Evolutionary conservation across 2,797 vertebrate genomes (phyloP).

Genomic region (Emys orbicularis): DNA sequence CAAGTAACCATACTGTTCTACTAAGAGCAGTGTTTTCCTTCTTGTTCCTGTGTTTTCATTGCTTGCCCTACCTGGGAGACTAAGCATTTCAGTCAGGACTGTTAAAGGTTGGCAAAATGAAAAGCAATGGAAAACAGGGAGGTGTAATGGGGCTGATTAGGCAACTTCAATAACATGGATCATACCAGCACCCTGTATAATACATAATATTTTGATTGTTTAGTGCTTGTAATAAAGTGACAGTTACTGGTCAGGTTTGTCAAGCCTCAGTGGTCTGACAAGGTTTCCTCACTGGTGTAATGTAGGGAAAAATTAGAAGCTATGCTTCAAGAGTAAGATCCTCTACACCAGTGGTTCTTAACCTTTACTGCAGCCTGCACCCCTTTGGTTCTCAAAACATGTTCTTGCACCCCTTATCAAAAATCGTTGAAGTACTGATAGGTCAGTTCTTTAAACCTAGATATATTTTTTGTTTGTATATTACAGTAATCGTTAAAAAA

Average conservation of each 20-base stretch:
- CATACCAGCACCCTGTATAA: conserved; percentile 63
- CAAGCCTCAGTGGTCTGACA: conserved; percentile 65
- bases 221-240: conserved; percentile 81
- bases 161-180: conserved; percentile 58
- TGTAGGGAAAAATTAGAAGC: conserved; percentile 60
- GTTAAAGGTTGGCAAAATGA: conserved; percentile 52
- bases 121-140: conserved; percentile 40
- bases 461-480: too few relatives aligned
- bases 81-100: conserved; percentile 60
- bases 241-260: conserved; percentile 83
- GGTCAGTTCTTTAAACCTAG: too few relatives aligned
- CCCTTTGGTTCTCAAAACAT: too few relatives aligned
- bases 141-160: conserved; percentile 54
- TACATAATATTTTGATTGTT: conserved; percentile 76
- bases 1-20: conserved; percentile 29
- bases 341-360: conserved; percentile 33
- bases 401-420: too few relatives aligned
- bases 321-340: conserved; percentile 64
- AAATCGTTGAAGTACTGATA: too few relatives aligned
- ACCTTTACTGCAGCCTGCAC: too few relatives aligned
- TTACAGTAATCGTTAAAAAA: too few relatives aligned
- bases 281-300: conserved; percentile 66
- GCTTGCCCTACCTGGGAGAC: conserved; percentile 43
- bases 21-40: conserved; percentile 51
- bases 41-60: conserved; percentile 60